Conservation (phyloP, 2,888 invertebrate species). For the Eupeodes luniger region DNA sequence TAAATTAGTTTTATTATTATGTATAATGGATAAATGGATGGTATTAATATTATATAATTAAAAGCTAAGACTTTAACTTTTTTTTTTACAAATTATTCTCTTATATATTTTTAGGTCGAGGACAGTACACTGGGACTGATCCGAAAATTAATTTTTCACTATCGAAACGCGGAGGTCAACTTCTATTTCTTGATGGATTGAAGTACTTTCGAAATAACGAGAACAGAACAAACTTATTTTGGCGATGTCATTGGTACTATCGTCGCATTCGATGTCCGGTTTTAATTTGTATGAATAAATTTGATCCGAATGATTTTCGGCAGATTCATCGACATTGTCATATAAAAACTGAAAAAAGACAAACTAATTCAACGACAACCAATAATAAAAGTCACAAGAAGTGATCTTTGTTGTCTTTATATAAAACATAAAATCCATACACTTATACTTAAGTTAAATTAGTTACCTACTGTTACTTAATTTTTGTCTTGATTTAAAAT, state of each 20-base stretch:
- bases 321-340: constrained; percentile 83
- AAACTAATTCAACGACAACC: constrained; percentile 44
- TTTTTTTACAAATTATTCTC: constrained; percentile 48
- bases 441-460: neutral
- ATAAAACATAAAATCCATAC: neutral
- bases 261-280: constrained; percentile 83
- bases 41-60: neutral
- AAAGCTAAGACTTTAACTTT: neutral
- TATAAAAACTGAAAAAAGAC: constrained; percentile 79
- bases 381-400: constrained; percentile 51
- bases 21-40: neutral
- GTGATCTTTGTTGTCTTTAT: neutral
- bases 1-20: constrained; percentile 25
- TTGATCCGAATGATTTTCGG: constrained; percentile 81
- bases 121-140: constrained; percentile 79
- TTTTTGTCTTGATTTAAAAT: constrained; percentile 23
- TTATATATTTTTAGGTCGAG: constrained; percentile 76
- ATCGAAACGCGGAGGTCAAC: constrained; percentile 83
- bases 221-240: constrained; percentile 83
- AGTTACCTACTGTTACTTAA: constrained; percentile 54
- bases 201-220: constrained; percentile 84
- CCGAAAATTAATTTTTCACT: constrained; percentile 82
- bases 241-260: constrained; percentile 84
- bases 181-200: constrained; percentile 83
- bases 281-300: constrained; percentile 83